These are phyloP conservation scores for Herpetotheres cachinnans DNA, from an alignment of 2,113 vertebrate genomes.

Conservation along the genomic window DNA sequence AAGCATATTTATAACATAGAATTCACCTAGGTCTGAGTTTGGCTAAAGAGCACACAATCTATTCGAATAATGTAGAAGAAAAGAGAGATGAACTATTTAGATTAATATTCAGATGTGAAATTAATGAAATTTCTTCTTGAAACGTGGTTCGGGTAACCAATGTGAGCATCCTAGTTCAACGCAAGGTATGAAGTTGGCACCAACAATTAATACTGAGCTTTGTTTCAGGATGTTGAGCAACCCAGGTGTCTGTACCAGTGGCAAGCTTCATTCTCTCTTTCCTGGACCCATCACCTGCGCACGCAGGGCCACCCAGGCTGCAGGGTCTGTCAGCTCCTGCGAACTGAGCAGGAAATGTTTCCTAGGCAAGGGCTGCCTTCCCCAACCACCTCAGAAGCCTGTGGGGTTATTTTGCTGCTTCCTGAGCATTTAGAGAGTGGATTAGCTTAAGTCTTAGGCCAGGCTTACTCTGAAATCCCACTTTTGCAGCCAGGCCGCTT, in stretches of 20 bases:
- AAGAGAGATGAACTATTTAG: neutral
- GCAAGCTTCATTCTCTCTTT: neutral
- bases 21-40: neutral
- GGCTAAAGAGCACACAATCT: neutral
- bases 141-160: neutral
- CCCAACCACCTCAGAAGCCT: neutral
- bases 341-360: neutral
- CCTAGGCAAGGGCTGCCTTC: neutral
- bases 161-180: neutral
- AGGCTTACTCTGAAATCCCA: neutral
- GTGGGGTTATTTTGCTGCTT: neutral
- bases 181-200: neutral
- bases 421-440: neutral
- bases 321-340: neutral
- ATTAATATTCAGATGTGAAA: neutral
- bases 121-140: neutral
- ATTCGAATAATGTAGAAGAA: neutral
- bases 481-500: neutral
- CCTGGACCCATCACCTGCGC: neutral
- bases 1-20: neutral
- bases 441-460: neutral
- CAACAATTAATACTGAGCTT: neutral
- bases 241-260: neutral
- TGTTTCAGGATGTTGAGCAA: neutral
- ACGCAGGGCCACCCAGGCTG: neutral